Evolutionary conservation across 2,113 vertebrate genomes (phyloP).

Genomic region (Vulpes lagopus): DNA sequence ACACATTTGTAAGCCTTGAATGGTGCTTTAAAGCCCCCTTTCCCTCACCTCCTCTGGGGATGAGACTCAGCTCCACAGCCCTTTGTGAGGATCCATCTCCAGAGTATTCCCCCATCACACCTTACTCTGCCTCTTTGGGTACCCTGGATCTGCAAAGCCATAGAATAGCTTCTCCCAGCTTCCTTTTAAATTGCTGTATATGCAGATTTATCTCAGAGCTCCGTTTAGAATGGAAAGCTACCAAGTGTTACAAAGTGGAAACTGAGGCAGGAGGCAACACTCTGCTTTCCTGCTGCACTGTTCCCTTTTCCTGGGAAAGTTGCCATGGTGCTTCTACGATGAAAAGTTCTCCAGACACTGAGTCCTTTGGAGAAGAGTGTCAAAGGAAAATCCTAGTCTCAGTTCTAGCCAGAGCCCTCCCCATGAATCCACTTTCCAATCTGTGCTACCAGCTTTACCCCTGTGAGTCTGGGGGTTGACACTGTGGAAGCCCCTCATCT

Average conservation of each 20-base stretch:
- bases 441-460: background rate
- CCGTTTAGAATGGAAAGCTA: background rate
- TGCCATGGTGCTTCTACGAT: background rate
- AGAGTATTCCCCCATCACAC: background rate
- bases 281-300: background rate
- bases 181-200: background rate
- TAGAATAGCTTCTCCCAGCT: background rate
- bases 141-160: background rate
- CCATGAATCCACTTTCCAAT: rapidly evolving
- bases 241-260: background rate
- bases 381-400: background rate
- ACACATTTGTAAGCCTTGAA: background rate
- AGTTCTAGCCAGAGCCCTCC: background rate
- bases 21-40: background rate
- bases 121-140: background rate
- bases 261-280: background rate
- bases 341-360: background rate
- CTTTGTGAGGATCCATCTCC: background rate
- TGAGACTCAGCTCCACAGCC: background rate
- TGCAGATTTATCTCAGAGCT: background rate
- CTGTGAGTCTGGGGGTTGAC: rapidly evolving
- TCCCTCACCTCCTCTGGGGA: background rate
- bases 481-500: background rate
- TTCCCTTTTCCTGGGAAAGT: background rate
- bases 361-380: background rate